Evolutionary conservation across 1,140 invertebrate species (phyloP), one percentile per base, ranked within the genome.

Genomic region (Cryptotermes secundus): DNA sequence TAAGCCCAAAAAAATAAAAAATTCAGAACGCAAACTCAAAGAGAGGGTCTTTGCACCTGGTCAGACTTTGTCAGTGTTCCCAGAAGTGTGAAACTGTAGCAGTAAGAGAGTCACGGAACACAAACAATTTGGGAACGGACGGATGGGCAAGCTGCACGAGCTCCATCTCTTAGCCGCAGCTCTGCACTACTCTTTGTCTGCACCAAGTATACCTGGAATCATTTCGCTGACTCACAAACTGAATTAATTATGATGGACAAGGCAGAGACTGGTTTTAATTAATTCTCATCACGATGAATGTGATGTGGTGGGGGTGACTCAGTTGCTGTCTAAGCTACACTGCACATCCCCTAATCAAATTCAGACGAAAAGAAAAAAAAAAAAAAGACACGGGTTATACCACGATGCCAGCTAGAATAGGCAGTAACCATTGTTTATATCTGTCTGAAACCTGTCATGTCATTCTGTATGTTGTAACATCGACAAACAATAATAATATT

Each of bases 191-290:
- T 81, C 26, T 81, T 81, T 81, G 42, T 34, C 34, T 38, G 35
- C 35, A 81, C 80, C 42, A 45, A 38, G 80, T 81, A 16, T 81
- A 81, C 80, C 80, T 81, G 26, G 35, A 34, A 81, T 36, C 34
- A 45, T 81, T 81, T 81, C 42, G 80, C 80, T 81, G 80, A 81
- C 80, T 81, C 80, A 81, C 34, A 38, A 72, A 38, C 26, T 81
- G 80, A 81, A 81, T 81, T 81, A 81, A 81, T 81, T 81, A 81
- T 81, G 80, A 81, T 35, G 80, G 80, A 81, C 80, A 81, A 81
- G 26, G 42, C 35, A 81, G 80, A 45, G 35, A 81, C 80, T 16
- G 35, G 80, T 81, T 81, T 81, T 81, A 81, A 81, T 81, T 81
- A 81, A 81, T 45, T 81, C 80, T 36, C 80, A 81, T 81, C 80